These are phyloP conservation scores for Phoebastria nigripes DNA, from an alignment of 2,797 vertebrate genomes.

Conservation along the genomic window DNA sequence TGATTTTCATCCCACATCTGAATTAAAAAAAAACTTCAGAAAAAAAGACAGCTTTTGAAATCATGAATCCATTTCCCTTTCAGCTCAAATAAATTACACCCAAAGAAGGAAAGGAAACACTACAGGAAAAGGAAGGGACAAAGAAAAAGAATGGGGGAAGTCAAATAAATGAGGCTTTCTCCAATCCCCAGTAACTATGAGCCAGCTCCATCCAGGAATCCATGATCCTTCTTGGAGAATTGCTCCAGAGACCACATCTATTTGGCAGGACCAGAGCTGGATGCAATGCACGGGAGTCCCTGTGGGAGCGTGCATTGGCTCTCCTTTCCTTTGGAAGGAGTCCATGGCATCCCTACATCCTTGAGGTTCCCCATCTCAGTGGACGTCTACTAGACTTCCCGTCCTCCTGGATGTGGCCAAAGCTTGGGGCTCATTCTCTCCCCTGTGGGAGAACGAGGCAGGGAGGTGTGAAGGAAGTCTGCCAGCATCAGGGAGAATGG, in stretches of 20 bases:
- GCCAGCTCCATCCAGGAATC: background rate
- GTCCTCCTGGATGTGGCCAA: background rate
- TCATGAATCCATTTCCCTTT: background rate
- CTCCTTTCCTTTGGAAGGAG: background rate
- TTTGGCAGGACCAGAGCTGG: background rate
- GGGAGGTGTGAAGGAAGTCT: background rate
- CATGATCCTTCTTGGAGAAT: background rate
- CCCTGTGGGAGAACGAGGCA: background rate
- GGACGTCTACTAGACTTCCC: background rate
- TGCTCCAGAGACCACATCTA: background rate
- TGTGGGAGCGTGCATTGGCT: fast-evolving
- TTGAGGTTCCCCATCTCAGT: background rate
- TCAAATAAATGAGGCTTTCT: background rate
- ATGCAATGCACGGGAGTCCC: background rate
- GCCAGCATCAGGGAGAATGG: background rate
- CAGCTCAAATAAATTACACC: background rate
- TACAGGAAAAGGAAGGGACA: background rate
- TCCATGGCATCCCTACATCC: background rate
- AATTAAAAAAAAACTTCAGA: background rate
- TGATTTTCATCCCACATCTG: background rate
- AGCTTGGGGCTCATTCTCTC: background rate
- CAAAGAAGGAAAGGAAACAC: background rate
- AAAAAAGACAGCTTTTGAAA: background rate
- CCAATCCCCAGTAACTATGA: background rate
- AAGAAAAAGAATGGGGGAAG: background rate